Conservation (phyloP, 2,113 vertebrate species). For the Jaculus jaculus region DNA sequence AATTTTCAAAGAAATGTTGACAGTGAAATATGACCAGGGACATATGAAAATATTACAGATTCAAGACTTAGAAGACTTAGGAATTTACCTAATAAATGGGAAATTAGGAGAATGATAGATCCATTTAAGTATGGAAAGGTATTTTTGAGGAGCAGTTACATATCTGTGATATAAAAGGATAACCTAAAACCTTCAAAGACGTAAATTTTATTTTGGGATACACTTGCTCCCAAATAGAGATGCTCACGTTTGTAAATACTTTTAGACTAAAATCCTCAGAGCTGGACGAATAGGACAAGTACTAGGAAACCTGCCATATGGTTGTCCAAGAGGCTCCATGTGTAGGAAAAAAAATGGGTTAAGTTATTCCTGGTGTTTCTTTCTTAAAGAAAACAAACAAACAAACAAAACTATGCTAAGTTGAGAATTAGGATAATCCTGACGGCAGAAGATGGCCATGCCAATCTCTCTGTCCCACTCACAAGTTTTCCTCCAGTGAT, state of each 20-base stretch:
- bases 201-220: background rate
- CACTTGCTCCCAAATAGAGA: background rate
- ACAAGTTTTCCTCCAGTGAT: background rate
- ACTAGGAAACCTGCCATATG: background rate
- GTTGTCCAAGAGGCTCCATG: background rate
- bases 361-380: background rate
- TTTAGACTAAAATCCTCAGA: background rate
- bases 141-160: background rate
- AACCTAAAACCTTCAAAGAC: background rate
- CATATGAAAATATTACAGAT: background rate
- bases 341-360: background rate
- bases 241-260: background rate
- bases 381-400: background rate
- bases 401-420: background rate
- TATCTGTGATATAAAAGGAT: background rate
- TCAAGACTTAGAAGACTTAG: background rate
- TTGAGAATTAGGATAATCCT: background rate
- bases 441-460: background rate
- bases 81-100: background rate
- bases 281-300: background rate
- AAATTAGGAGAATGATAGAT: background rate
- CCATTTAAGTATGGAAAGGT: background rate
- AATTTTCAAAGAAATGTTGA: conserved; percentile 14
- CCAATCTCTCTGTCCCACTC: background rate
- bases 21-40: background rate